A percentile compares a stretch with the other conserved stretches of the same genome.
Conservation (phyloP, 1,140 invertebrate species). For the Tyrophagus putrescentiae region DNA sequence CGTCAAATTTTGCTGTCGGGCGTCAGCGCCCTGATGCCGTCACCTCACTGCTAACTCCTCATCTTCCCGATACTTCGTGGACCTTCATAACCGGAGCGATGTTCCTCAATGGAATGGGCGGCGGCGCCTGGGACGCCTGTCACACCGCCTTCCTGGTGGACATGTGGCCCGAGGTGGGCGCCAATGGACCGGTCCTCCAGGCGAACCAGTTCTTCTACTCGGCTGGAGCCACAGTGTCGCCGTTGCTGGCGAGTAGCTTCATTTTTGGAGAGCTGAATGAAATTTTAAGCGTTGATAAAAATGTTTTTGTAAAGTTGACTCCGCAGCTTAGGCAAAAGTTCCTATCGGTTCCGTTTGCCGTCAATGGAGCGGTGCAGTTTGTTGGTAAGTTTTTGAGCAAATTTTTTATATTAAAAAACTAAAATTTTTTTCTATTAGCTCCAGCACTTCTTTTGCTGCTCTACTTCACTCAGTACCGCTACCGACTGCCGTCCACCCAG, state of each 20-base stretch:
- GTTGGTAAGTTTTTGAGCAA: too few species aligned
- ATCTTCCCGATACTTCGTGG: too few species aligned
- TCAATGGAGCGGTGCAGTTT: neutral
- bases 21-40: too few species aligned
- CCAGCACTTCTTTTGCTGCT: neutral
- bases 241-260: neutral
- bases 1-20: too few species aligned
- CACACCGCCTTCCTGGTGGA: neutral
- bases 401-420: too few species aligned
- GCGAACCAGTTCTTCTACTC: constrained; percentile 10
- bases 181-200: constrained; percentile 1
- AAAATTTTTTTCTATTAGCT: too few species aligned
- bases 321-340: neutral
- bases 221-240: neutral
- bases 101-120: neutral
- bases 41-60: too few species aligned
- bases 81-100: too few species aligned
- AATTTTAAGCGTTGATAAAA: neutral
- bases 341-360: neutral
- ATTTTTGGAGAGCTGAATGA: neutral
- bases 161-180: constrained; percentile 11
- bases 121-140: neutral
- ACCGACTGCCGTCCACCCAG: neutral
- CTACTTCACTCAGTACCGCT: neutral
- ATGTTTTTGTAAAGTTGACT: constrained; percentile 1